Base-by-base conservation (phyloP, 2,113 vertebrate species). In the Procavia capensis region DNA sequence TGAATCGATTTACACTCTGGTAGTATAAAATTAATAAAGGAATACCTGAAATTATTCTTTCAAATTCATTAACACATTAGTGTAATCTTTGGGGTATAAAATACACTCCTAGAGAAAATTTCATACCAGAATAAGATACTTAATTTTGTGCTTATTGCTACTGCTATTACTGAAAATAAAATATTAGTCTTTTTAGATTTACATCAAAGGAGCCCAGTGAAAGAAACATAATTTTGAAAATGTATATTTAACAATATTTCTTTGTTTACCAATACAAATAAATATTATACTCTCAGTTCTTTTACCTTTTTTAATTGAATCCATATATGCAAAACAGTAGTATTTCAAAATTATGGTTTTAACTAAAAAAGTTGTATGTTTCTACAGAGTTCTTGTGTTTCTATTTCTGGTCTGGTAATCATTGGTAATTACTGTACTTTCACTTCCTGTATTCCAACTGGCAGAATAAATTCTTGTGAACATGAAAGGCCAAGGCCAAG, bases 191-290 rank as follows among this genome's bases (percentile, higher is more conserved):
- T 93, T 39, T 91, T 78, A 85, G 39, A 87, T 59, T 75, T 90
- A 61, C 70, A 64, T 78, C 10, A 91, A 93, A 3, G 16, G 39
- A 85, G 47, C 0, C 2, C 4, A 72, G 29, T 36, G 19, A 88
- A 94, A 36, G 14, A 90, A 41, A 88, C 66, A 45, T 80, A 11
- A 39, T 9, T 82, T 78, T 93, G 41, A 94, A 92, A 57, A 93
- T 24, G 5, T 59, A 70, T 54, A 93, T 57, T 45, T 59, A 19
- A 59, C 63, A 70, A 63, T 81, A 90, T 47, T 47, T 85, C 63
- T 94, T 59, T 70, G 6, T n/a, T 94, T 5, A 45, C 9, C 80
- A 89, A 75, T 93, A 72, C 45, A 81, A 86, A 96, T 68, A 85
- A 61, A n/a, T 25, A 22, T 45, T 5, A 20, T n/a, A 84, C 4